Conservation (phyloP, 2,113 vertebrate species). For the Genyomyrus donnyi region DNA sequence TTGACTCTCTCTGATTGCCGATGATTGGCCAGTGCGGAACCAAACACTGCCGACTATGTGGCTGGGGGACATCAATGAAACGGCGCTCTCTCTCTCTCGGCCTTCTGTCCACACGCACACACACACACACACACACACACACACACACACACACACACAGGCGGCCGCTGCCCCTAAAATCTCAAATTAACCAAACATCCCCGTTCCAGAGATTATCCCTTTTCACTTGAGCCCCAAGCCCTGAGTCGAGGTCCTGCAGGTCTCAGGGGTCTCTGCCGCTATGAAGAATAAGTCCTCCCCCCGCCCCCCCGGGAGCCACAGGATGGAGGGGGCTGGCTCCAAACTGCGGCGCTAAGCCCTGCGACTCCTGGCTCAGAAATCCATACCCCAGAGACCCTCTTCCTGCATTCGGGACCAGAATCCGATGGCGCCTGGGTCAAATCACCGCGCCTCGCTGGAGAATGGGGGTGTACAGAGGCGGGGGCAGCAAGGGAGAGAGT, state of each 20-base stretch:
- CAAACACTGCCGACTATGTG: not conserved
- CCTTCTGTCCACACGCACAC: not conserved
- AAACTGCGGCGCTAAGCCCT: not conserved
- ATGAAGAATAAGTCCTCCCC: not conserved
- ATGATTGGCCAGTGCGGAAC: not conserved
- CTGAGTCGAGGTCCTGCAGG: not conserved
- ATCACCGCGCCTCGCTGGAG: not conserved
- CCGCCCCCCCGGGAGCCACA: not conserved
- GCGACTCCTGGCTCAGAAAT: not conserved
- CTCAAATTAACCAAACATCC: not conserved
- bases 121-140: not conserved
- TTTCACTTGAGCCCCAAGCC: constrained; percentile 1
- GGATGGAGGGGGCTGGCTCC: not conserved
- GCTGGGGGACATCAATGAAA: not conserved
- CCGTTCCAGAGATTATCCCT: not conserved
- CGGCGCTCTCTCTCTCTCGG: not conserved
- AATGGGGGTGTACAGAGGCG: not conserved
- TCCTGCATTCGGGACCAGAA: not conserved
- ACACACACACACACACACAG: not conserved
- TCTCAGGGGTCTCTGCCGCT: not conserved
- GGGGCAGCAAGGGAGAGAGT: not conserved
- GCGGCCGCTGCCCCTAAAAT: not conserved
- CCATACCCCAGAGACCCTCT: not conserved
- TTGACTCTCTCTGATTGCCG: not conserved
- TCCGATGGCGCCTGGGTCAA: not conserved